Percentiles rank a stretch among this genome's conserved stretches.
phyloP scores from a whole-genome alignment of 2,797 vertebrate species.

The Cyclopterus lumpus region DNA sequence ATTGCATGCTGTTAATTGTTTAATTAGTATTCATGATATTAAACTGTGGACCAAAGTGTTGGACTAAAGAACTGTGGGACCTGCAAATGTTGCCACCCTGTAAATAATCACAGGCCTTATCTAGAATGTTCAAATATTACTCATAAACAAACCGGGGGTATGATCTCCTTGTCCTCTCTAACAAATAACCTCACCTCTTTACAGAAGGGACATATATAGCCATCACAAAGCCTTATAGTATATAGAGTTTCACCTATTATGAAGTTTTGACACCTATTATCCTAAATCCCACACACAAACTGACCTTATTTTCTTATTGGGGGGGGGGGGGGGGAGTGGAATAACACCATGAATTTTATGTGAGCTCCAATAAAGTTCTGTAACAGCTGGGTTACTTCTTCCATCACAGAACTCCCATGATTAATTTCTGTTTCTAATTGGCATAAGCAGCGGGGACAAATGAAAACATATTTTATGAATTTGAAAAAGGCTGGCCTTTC shows the following conservation, averaged over 20 bases:
- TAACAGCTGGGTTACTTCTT: conserved; percentile 28
- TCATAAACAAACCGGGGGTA: conserved; percentile 16
- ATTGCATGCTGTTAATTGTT: conserved; percentile 33
- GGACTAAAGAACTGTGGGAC: not conserved
- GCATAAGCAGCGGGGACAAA: not conserved
- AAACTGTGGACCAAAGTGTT: conserved; percentile 9
- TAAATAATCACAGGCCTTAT: conserved; percentile 8
- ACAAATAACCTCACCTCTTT: not conserved
- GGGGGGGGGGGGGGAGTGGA: too few relatives aligned
- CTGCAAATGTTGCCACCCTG: not conserved
- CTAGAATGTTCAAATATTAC: not conserved
- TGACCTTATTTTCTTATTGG: not conserved
- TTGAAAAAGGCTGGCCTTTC: not conserved
- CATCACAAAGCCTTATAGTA: not conserved
- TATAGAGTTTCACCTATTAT: conserved; percentile 1
- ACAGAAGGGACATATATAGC: not conserved
- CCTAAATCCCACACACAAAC: not conserved
- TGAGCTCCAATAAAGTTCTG: conserved; percentile 34
- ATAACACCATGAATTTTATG: conserved; percentile 8
- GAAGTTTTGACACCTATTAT: conserved; percentile 12
- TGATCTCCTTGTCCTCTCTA: conserved; percentile 6
- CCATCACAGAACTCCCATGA: conserved; percentile 11
- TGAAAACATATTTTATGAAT: not conserved
- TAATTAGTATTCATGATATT: conserved; percentile 33
- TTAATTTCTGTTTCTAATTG: conserved; percentile 21